Base-by-base conservation (phyloP, 2,888 invertebrate genomes). In the Girardia tigrina region DNA sequence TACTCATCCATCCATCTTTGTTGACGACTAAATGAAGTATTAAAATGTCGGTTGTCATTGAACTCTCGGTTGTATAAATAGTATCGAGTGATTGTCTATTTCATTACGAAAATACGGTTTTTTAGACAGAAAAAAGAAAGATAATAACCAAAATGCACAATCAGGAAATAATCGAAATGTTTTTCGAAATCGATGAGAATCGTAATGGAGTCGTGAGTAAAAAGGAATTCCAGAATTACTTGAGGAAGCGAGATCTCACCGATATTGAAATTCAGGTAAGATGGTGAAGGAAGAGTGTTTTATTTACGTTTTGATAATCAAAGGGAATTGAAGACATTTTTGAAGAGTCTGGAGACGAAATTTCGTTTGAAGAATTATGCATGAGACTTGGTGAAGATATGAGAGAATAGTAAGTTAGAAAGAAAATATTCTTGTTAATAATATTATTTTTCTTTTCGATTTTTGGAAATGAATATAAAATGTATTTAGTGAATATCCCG, bases 361-460 rank as follows among this genome's bases (percentile, higher is more conserved):
- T 56, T 56, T 56, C 56, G 4, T 56, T 56, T n/a, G 56, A 56
- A 56, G 56, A 56, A n/a, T 56, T 20, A 20, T 56, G 56, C n/a
- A 12, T 56, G n/a, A 56, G n/a, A 12, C 8, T 56, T 56, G 56
- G 56, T 56, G 56, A 56, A 56, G 56, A 56, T 4, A 2, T 16
- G 4, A n/a, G 23, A 56, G 56, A 56, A 6, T 56, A 56, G 56
- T 56, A n/a, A 56, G 56, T 56, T 36, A 12, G 8, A 36, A 16
- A n/a, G n/a, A n/a, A n/a, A n/a, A 36, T 12, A 36, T 36, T 36
- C 36, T 12, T 8, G 12, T 12, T 36, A 36, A 36, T 12, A 36
- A 36, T 36, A 16, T 36, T 36, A 36, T 12, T 12, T 36, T 36
- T 12, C 16, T 36, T 36, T 36, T 12, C 36, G 4, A 23, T 16